These are phyloP conservation scores for Hypena proboscidalis DNA, from an alignment of 2,888 invertebrate species.

Conservation along the genomic window DNA sequence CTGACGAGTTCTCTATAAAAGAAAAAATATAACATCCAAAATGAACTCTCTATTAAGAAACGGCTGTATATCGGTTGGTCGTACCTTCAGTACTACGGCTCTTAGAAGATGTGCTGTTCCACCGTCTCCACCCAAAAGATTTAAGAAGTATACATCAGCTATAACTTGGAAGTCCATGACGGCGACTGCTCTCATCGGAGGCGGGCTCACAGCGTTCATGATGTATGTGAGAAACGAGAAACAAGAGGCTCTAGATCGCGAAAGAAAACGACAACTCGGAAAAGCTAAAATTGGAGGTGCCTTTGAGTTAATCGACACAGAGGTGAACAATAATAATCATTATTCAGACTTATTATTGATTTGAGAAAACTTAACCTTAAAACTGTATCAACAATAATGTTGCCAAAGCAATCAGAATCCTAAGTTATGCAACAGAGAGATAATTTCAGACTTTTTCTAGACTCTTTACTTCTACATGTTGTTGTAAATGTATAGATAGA, in stretches of 20 bases:
- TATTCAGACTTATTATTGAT: not conserved
- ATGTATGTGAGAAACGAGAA: slow-evolving; percentile 92
- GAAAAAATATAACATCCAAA: slow-evolving; percentile 26
- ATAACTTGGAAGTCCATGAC: slow-evolving; percentile 93
- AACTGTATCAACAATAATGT: not conserved
- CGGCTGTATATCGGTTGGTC: slow-evolving; percentile 50
- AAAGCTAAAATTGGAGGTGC: slow-evolving; percentile 97
- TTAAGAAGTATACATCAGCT: slow-evolving; percentile 81
- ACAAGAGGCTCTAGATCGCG: slow-evolving; percentile 89
- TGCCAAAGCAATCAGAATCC: not conserved
- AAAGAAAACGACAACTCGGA: slow-evolving; percentile 92
- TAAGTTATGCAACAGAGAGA: no score
- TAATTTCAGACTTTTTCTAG: no score
- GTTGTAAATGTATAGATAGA: no score
- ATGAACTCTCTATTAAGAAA: slow-evolving; percentile 69
- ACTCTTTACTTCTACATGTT: no score
- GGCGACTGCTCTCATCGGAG: slow-evolving; percentile 88
- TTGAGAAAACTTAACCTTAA: not conserved
- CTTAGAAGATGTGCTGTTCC: slow-evolving; percentile 64
- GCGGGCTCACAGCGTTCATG: slow-evolving; percentile 89
- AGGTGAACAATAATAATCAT: slow-evolving; percentile 63
- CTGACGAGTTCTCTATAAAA: slow-evolving; percentile 12
- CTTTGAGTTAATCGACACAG: slow-evolving; percentile 93
- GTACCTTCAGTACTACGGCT: slow-evolving; percentile 63
- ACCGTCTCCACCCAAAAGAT: slow-evolving; percentile 65